These are phyloP conservation scores for Tyrophagus putrescentiae DNA, from an alignment of 1,140 invertebrate genomes.

Conservation along the genomic window DNA sequence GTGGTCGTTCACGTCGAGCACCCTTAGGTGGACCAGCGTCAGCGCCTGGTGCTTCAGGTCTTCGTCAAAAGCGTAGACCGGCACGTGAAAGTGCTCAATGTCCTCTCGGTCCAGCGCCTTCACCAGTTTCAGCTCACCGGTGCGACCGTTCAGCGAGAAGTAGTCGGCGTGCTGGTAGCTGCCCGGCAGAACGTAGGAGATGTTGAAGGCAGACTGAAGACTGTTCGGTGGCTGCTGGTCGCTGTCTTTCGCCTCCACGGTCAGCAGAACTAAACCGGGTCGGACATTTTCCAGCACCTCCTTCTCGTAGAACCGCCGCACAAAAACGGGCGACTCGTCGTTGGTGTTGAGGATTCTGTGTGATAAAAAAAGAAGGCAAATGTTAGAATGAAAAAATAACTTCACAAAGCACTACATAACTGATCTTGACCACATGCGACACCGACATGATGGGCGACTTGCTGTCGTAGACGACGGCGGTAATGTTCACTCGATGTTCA, in stretches of 20 bases:
- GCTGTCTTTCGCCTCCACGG: constrained; percentile 55
- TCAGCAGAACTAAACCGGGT: constrained; percentile 56
- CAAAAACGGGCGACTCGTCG: constrained; percentile 63
- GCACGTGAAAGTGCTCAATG: constrained; percentile 49
- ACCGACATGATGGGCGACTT: background rate
- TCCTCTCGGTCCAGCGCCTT: constrained; percentile 64
- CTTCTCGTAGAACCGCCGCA: constrained; percentile 53
- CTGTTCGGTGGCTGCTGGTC: too few species aligned
- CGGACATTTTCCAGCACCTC: constrained; percentile 59
- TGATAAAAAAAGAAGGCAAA: background rate
- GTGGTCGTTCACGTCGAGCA: constrained; percentile 81
- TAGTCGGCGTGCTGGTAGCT: constrained; percentile 58
- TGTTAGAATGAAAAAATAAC: background rate
- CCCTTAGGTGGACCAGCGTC: constrained; percentile 50
- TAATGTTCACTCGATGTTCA: constrained; percentile 64
- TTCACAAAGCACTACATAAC: background rate
- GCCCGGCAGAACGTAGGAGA: constrained; percentile 67
- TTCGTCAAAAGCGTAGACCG: constrained; percentile 60
- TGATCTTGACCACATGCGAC: constrained; percentile 6
- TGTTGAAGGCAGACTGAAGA: constrained; percentile 40
- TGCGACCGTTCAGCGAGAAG: constrained; percentile 57
- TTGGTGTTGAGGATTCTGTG: constrained; percentile 39
- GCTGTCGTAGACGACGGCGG: constrained; percentile 38
- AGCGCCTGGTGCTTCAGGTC: constrained; percentile 47
- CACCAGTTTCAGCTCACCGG: constrained; percentile 59